Conservation (phyloP, 2,113 vertebrate species). For the Balaeniceps rex region DNA sequence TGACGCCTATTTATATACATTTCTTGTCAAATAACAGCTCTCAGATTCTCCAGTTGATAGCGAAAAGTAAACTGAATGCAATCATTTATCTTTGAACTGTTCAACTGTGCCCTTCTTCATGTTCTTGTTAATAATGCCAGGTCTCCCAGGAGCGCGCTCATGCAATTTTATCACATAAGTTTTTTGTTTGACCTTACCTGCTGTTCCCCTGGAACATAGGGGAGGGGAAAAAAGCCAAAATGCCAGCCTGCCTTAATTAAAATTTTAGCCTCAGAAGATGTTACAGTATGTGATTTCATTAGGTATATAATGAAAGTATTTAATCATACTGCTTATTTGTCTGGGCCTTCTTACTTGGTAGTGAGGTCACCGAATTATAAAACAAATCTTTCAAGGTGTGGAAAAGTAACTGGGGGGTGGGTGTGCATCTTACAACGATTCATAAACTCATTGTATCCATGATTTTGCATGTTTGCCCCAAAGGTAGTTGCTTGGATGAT, state of each 20-base stretch:
- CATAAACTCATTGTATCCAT: not conserved
- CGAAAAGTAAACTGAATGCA: slow-evolving; percentile 1
- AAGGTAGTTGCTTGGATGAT: not conserved
- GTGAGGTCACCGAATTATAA: not conserved
- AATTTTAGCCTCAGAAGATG: slow-evolving; percentile 62
- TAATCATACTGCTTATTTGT: not conserved
- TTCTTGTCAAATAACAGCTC: slow-evolving; percentile 20
- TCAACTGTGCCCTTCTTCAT: slow-evolving; percentile 42
- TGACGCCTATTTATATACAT: not conserved
- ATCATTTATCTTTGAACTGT: slow-evolving; percentile 58
- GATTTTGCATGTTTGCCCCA: not conserved
- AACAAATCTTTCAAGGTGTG: not conserved
- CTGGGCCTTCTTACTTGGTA: not conserved
- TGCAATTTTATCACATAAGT: slow-evolving; percentile 28
- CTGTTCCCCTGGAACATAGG: slow-evolving; percentile 3
- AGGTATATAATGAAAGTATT: slow-evolving; percentile 54
- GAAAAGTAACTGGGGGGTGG: not conserved
- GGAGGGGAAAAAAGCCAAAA: not conserved
- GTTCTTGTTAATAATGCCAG: slow-evolving; percentile 69
- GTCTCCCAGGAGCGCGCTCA: slow-evolving; percentile 46
- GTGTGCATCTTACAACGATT: not conserved
- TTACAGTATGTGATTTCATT: slow-evolving; percentile 45
- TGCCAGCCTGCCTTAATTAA: slow-evolving; percentile 69
- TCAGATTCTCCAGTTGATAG: not conserved
- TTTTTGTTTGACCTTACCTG: slow-evolving; percentile 58